Percentiles rank a stretch among this genome's conserved stretches.
Evolutionary conservation across 2,888 invertebrate species (phyloP).

Genomic region (Balanococcus diminutus): DNA sequence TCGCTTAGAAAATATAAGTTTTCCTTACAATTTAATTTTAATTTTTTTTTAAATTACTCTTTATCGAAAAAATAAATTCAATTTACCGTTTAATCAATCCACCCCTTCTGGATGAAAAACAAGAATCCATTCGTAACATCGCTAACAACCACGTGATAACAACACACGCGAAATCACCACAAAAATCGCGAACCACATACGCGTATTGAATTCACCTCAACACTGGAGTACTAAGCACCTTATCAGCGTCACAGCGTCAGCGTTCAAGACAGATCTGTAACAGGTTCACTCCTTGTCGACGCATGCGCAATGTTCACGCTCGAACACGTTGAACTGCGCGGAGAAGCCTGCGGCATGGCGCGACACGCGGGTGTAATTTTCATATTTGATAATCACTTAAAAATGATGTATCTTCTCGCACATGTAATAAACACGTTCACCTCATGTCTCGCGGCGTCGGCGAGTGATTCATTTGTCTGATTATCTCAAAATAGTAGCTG

Average conservation of each 20-base stretch:
- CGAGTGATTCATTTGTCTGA: neutral
- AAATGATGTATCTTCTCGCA: neutral
- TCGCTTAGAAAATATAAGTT: too few relatives aligned
- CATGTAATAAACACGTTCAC: neutral
- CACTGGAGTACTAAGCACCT: neutral
- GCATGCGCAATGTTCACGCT: neutral
- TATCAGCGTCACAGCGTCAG: neutral
- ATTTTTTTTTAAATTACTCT: too few relatives aligned
- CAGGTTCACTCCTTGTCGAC: neutral
- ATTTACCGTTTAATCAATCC: constrained; percentile 38
- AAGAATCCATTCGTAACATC: constrained; percentile 33
- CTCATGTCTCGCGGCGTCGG: neutral
- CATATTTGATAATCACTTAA: neutral
- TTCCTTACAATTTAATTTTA: too few relatives aligned
- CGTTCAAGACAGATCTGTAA: neutral
- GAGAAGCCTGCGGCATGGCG: neutral
- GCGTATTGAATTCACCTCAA: neutral
- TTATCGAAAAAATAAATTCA: neutral
- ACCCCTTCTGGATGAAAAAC: constrained; percentile 17
- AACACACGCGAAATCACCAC: constrained; percentile 19
- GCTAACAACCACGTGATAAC: constrained; percentile 25
- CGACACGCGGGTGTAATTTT: neutral
- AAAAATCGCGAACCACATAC: constrained; percentile 9
- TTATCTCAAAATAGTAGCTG: neutral
- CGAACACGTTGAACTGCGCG: neutral